Conservation (phyloP, 1,140 invertebrate species). For the Amyelois transitella region DNA sequence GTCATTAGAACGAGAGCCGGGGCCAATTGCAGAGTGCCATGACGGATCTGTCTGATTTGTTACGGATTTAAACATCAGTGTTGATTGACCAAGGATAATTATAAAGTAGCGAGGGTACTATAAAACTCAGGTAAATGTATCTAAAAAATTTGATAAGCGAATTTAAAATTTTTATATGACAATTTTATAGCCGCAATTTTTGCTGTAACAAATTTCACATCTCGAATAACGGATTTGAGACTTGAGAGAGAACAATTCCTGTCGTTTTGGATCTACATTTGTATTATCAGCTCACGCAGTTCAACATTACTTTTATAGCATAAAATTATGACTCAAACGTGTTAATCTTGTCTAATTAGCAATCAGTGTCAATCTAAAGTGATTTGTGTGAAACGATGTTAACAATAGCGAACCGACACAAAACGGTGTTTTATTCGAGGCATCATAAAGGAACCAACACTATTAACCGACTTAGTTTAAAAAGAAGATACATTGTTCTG, state of each 20-base stretch:
- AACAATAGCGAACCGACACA: conserved; percentile 23
- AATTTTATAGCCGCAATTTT: background rate
- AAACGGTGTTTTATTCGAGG: conserved; percentile 26
- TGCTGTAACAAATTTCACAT: background rate
- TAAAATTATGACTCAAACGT: background rate
- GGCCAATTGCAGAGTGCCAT: conserved; percentile 49
- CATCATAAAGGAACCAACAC: conserved; percentile 36
- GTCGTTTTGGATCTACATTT: too few species aligned
- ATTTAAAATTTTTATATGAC: conserved; percentile 1
- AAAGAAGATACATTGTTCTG: conserved; percentile 65
- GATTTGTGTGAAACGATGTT: conserved; percentile 1
- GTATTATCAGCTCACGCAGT: background rate
- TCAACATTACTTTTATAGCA: background rate
- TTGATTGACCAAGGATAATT: conserved; percentile 62
- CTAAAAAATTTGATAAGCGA: conserved; percentile 2
- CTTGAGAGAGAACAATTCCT: background rate
- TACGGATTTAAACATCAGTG: conserved; percentile 33
- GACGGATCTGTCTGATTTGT: conserved; percentile 47
- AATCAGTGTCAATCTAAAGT: conserved; percentile 21
- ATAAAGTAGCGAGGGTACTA: conserved; percentile 53
- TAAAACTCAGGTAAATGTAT: conserved; percentile 21
- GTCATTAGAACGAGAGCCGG: conserved; percentile 55
- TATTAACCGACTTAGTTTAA: conserved; percentile 62
- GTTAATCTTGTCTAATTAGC: conserved; percentile 5
- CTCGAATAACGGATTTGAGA: background rate